These are phyloP conservation scores for Dryomyza anilis DNA, from an alignment of 2,888 invertebrate genomes.

Conservation along the genomic window DNA sequence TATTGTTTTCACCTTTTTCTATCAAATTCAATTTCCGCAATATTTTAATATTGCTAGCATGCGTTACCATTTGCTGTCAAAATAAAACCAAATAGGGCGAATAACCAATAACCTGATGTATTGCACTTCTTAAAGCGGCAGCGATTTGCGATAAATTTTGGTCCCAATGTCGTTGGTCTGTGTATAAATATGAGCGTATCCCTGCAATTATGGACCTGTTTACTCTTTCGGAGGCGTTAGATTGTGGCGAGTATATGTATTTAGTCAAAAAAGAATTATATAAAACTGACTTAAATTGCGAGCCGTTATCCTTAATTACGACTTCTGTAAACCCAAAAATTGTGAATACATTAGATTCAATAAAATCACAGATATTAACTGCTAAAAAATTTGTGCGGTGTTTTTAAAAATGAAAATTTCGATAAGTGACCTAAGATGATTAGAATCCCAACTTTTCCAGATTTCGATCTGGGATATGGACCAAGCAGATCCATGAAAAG, in stretches of 20 bases:
- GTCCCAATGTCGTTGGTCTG: slow-evolving; percentile 9
- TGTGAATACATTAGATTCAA: neutral
- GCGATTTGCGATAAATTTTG: neutral
- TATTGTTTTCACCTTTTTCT: too few species aligned
- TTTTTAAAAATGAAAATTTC: slow-evolving; percentile 27
- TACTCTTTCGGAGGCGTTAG: slow-evolving; percentile 1
- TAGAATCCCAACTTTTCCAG: slow-evolving; percentile 21
- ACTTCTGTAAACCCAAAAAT: slow-evolving; percentile 1
- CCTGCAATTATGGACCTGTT: slow-evolving; percentile 6
- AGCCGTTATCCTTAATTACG: slow-evolving; percentile 4
- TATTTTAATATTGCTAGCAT: neutral
- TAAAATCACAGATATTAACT: neutral
- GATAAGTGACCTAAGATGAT: slow-evolving; percentile 29
- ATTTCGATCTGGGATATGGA: slow-evolving; percentile 28
- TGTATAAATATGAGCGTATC: slow-evolving; percentile 1
- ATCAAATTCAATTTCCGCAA: neutral
- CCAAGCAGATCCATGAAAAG: slow-evolving; percentile 27
- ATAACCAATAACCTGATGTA: neutral
- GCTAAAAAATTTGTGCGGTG: slow-evolving; percentile 9
- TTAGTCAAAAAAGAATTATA: slow-evolving; percentile 1
- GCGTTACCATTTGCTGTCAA: too few species aligned
- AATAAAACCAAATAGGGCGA: too few species aligned
- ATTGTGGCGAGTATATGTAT: slow-evolving; percentile 12
- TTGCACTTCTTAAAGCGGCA: slow-evolving; percentile 2
- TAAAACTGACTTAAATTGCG: neutral